Conservation (phyloP, 1,140 invertebrate genomes). For the Spodoptera frugiperda region DNA sequence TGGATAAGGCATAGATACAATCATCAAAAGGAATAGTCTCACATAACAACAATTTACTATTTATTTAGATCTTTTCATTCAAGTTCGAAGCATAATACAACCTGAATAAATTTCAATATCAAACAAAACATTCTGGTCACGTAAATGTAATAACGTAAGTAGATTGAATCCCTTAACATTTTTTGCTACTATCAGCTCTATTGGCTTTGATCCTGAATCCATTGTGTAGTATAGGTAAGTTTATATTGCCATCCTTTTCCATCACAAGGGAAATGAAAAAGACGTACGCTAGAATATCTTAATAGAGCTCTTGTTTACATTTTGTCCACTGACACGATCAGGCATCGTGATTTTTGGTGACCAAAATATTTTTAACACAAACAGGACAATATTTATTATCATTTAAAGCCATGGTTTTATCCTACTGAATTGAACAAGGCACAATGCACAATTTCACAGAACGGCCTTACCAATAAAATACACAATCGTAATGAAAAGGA, state of each 20-base stretch:
- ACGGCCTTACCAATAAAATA: too few species aligned
- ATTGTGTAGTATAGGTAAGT: conserved; percentile 50
- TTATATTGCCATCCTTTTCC: conserved; percentile 48
- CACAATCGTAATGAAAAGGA: too few species aligned
- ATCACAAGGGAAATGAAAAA: conserved; percentile 30
- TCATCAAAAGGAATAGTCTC: conserved; percentile 34
- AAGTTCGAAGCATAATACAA: conserved; percentile 47
- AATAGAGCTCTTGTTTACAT: conserved; percentile 27
- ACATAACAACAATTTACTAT: conserved; percentile 44
- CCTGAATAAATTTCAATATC: conserved; percentile 66
- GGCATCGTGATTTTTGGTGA: conserved; percentile 58
- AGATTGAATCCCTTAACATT: conserved; percentile 70
- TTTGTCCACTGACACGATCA: conserved; percentile 50
- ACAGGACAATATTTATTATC: too few species aligned
- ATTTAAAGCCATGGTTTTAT: too few species aligned
- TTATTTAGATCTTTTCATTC: conserved; percentile 49
- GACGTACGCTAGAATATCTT: conserved; percentile 45
- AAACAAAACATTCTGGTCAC: conserved; percentile 62
- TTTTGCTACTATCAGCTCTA: conserved; percentile 64
- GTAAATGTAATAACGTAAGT: conserved; percentile 68
- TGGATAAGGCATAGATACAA: too few species aligned
- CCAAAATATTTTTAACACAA: background rate
- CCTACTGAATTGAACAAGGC: too few species aligned
- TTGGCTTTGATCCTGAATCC: conserved; percentile 66
- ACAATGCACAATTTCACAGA: too few species aligned